Conservation (phyloP, 2,113 vertebrate species). For the Hippocampus comes region DNA sequence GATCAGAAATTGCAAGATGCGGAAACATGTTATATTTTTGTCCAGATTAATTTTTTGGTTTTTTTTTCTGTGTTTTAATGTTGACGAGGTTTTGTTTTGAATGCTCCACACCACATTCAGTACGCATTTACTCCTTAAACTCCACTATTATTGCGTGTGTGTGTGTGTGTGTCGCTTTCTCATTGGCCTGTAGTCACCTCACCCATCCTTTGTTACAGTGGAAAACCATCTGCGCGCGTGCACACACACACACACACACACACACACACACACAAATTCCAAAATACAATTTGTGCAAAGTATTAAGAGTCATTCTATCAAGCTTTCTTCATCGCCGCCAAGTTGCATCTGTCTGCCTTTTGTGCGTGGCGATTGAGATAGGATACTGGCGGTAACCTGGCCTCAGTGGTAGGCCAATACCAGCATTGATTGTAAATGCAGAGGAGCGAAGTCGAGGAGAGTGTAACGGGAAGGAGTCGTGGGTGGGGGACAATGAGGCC, state of each 20-base stretch:
- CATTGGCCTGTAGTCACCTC: conserved; percentile 57
- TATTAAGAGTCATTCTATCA: conserved; percentile 35
- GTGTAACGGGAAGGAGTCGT: conserved; percentile 16
- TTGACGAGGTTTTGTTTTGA: too few relatives aligned
- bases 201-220: conserved; percentile 40
- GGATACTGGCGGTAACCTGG: conserved; percentile 26
- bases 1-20: neutral
- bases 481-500: conserved; percentile 38
- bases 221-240: neutral
- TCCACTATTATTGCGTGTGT: neutral
- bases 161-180: conserved; percentile 5
- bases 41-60: too few relatives aligned
- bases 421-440: conserved; percentile 43
- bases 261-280: conserved; percentile 8
- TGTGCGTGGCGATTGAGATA: conserved; percentile 10
- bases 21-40: too few relatives aligned
- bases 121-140: too few relatives aligned
- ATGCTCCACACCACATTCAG: too few relatives aligned
- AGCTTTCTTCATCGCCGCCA: conserved; percentile 7
- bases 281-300: neutral
- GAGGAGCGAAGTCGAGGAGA: conserved; percentile 18
- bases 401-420: conserved; percentile 22
- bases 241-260: conserved; percentile 15
- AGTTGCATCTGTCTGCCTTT: neutral
- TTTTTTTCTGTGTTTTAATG: too few relatives aligned